Base-by-base conservation (phyloP, 2,113 vertebrate species). In the Cololabis saira region DNA sequence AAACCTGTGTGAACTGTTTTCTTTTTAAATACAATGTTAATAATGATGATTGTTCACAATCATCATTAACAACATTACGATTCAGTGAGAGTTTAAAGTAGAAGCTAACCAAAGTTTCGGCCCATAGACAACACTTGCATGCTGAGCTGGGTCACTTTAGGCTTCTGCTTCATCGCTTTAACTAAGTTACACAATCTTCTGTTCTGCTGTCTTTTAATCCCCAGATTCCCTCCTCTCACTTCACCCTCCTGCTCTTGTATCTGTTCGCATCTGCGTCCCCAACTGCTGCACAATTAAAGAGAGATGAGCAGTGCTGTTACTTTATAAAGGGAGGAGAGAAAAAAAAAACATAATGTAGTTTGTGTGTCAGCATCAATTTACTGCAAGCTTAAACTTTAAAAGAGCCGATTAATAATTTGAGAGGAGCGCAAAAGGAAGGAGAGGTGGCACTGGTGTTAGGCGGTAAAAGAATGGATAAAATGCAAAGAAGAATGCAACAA, bases 281-380 rank as follows among this genome's bases (percentile, higher is more conserved):
- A 89, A 83, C 85, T 87, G 89, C 85, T 67, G 71, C 52, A 57
- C 77, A 89, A 92, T 93, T 93, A 92, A 94, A 94, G 92, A 93
- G 90, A 86, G 80, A 90, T 86, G 90, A 92, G 89, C 69, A 61
- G 72, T 22, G 82, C 92, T 94, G 93, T 92, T 92, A 89, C 83
- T 85, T 87, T 79, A 85, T 76, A 58, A 84, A 86, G 81, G 71
- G 74, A 58, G 75, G 66, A 73, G 86, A 45, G 83, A 11, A 37
- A 37, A 18, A 93, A 90, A 92, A 86, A 83, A 84, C 63, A 84
- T 93, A 90, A 90, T 93, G 92, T 90, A 91, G 91, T 93, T 95
- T 92, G 77, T 91, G 87, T 94, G 95, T 96, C 96, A 94, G 88
- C 88, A 89, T 90, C 91, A 92, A 95, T 96, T 95, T 95, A 48